Conservation (phyloP, 2,113 vertebrate species). For the Corapipo altera region DNA sequence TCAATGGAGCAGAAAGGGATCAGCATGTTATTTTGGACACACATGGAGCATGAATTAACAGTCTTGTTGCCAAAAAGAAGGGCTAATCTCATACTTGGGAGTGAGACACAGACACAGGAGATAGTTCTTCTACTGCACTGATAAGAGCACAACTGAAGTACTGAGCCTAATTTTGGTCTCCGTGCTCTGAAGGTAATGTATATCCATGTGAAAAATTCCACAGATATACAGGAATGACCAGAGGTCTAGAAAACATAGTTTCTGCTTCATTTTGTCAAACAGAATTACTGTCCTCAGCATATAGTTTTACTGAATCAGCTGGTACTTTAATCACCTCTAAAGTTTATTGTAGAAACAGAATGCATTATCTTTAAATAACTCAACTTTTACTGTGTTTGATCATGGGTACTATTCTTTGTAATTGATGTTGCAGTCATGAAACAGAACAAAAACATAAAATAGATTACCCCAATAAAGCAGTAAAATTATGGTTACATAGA, state of each 20-base stretch:
- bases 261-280: not conserved
- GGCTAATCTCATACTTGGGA: not conserved
- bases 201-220: not conserved
- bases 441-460: constrained; percentile 16
- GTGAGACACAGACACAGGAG: not conserved
- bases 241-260: not conserved
- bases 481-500: not conserved
- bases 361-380: constrained; percentile 1
- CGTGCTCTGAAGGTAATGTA: not conserved
- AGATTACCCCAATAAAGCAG: constrained; percentile 52
- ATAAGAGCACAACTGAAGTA: not conserved
- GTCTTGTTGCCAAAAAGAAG: not conserved
- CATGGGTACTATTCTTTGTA: not conserved
- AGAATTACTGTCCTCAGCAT: constrained; percentile 22
- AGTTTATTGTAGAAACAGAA: constrained; percentile 31
- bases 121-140: not conserved
- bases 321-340: constrained; percentile 4
- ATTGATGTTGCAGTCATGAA: constrained; percentile 21
- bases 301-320: constrained; percentile 51
- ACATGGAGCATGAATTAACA: not conserved
- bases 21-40: not conserved
- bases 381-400: constrained; percentile 20
- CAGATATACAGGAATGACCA: not conserved
- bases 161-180: rapidly evolving
- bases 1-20: not conserved